Base-by-base conservation (phyloP, 2,888 invertebrate species). In the Drosophila mimetica region DNA sequence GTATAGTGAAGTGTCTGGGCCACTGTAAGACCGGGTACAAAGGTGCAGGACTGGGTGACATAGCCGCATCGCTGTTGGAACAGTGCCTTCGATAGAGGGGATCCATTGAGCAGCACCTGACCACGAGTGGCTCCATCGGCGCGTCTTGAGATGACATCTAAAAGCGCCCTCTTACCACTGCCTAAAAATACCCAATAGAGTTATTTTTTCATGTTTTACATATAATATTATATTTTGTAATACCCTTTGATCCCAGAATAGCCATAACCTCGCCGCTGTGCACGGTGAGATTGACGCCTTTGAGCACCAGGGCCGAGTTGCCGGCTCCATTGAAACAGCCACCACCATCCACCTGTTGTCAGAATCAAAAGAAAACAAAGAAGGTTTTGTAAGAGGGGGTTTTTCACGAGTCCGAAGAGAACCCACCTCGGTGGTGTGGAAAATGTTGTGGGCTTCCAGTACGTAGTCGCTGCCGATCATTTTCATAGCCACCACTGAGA, bases 211-310 rank as follows among this genome's bases (percentile, higher is more conserved):
- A 14, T 6, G n/a, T 11, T 22, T 5, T 30, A 11, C 8, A 22
- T 1, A 0, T 28, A 6, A 28, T n/a, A n/a, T 6, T 39, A 3
- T 18, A 14, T 22, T n/a, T n/a, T 1, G 1, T 34, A 75, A 74
- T 89, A 95, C 97, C 98, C 93, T 97, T 97, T 0, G 98, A 97
- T 9, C 98, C 98, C 39, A 98, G 92, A 63, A 98, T 95, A 32
- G 98, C 98, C 88, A 98, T 95, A 54, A 98, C 96, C 91, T 98
- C 98, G 5, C 98, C 98, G 50, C 97, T 97, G 89, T 96, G 96
- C 0, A 98, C 97, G 71, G 96, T 96, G 85, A 98, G 94, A 18
- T 97, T 97, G 6, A 98, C 97, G 92, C 98, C 98, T 91, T 98
- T 97, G 13, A 98, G 93, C 58, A 98, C 97, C 32, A 97, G 94